Conservation (phyloP, 2,113 vertebrate genomes). For the Heteronetta atricapilla region DNA sequence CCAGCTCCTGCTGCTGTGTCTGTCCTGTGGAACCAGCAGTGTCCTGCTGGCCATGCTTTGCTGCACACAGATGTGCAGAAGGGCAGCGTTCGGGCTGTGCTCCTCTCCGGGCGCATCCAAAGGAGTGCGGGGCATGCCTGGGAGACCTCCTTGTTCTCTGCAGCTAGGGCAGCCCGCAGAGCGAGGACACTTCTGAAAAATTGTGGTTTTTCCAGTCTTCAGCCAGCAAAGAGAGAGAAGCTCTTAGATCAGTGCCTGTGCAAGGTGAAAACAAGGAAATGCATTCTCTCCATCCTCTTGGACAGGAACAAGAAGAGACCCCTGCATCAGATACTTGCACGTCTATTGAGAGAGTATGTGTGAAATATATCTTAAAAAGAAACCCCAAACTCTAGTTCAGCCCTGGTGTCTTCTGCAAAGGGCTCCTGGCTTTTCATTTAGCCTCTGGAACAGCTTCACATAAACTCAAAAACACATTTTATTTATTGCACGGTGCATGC, state of each 20-base stretch:
- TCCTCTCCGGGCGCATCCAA: rapidly evolving
- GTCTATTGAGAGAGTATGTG: background rate
- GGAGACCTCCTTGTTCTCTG: background rate
- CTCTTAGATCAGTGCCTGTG: background rate
- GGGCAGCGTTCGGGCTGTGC: rapidly evolving
- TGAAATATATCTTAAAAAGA: background rate
- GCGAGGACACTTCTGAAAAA: background rate
- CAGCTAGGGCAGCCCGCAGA: rapidly evolving
- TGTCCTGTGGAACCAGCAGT: background rate
- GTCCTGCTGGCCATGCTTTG: background rate
- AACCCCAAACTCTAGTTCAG: background rate
- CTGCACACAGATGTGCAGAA: too few species aligned
- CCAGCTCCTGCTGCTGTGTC: too few species aligned
- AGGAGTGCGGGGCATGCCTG: background rate
- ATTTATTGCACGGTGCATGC: background rate
- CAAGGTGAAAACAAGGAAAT: background rate
- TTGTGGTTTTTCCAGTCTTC: background rate
- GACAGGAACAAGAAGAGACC: background rate
- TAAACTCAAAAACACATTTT: background rate
- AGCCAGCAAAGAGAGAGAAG: background rate
- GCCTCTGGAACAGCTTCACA: background rate
- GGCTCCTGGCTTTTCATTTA: background rate
- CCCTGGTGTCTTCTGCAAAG: background rate
- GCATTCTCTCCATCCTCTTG: rapidly evolving
- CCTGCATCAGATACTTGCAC: background rate